Conservation (phyloP, 2,888 invertebrate species). For the Tinea trinotella region DNA sequence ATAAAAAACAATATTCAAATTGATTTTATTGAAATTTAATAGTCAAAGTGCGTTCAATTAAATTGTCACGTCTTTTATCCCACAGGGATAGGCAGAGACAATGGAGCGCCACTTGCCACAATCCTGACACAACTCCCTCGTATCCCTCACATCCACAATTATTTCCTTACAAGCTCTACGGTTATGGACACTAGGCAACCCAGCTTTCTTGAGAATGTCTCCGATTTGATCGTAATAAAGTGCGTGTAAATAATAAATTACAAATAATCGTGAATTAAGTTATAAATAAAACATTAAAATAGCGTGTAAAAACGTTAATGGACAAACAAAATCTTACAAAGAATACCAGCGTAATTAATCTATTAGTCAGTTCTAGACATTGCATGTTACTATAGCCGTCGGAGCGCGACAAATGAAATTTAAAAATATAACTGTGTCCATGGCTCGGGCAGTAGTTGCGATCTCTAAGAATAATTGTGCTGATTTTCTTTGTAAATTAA, state of each 20-base stretch:
- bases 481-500: slow-evolving; percentile 35
- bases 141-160: too few species aligned
- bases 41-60: too few species aligned
- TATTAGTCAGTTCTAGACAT: slow-evolving; percentile 9
- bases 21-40: too few species aligned
- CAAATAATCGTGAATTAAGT: background rate
- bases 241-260: background rate
- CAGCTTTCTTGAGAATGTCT: too few species aligned
- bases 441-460: slow-evolving; percentile 28
- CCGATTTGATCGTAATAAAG: background rate
- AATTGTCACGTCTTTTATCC: too few species aligned
- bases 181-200: too few species aligned
- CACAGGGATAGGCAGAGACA: too few species aligned
- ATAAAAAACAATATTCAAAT: too few species aligned
- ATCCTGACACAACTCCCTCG: too few species aligned
- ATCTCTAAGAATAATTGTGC: slow-evolving; percentile 51
- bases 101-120: too few species aligned
- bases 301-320: background rate
- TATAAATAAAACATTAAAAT: background rate
- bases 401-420: slow-evolving; percentile 50
- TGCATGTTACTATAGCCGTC: slow-evolving; percentile 29
- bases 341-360: background rate
- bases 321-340: background rate
- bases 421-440: slow-evolving; percentile 53
- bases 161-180: too few species aligned